These are phyloP conservation scores for Nematolebias whitei DNA, from an alignment of 2,113 vertebrate genomes.

Conservation along the genomic window DNA sequence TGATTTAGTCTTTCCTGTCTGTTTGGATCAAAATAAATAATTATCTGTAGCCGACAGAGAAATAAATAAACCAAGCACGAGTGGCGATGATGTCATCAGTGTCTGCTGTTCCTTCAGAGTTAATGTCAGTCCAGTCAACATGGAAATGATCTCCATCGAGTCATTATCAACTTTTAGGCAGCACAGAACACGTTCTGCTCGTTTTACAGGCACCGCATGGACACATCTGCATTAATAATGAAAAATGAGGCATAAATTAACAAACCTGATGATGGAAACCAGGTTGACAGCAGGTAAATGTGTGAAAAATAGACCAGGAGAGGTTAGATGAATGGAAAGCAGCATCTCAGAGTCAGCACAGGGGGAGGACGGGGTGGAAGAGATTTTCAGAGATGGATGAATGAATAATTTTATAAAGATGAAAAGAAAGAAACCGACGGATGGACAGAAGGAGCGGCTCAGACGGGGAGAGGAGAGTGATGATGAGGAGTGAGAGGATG, in stretches of 20 bases:
- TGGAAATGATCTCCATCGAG: too few relatives aligned
- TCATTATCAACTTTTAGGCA: too few relatives aligned
- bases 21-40: too few relatives aligned
- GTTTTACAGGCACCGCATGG: too few relatives aligned
- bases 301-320: background rate
- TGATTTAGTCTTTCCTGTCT: too few relatives aligned
- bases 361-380: conserved; percentile 1
- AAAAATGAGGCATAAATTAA: background rate
- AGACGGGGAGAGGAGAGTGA: conserved; percentile 17
- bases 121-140: too few relatives aligned
- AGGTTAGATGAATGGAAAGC: conserved; percentile 1
- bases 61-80: too few relatives aligned
- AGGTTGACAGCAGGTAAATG: background rate
- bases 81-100: too few relatives aligned
- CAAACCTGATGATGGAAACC: background rate
- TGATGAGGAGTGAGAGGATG: conserved; percentile 1
- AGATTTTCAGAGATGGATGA: conserved; percentile 8
- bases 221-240: background rate
- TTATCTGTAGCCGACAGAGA: too few relatives aligned
- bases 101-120: too few relatives aligned
- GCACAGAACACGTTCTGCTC: background rate
- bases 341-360: background rate
- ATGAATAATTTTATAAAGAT: background rate
- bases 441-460: conserved; percentile 12
- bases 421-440: conserved; percentile 5